Conservation (phyloP, 2,797 vertebrate species). For the Pangasius larnaudii region DNA sequence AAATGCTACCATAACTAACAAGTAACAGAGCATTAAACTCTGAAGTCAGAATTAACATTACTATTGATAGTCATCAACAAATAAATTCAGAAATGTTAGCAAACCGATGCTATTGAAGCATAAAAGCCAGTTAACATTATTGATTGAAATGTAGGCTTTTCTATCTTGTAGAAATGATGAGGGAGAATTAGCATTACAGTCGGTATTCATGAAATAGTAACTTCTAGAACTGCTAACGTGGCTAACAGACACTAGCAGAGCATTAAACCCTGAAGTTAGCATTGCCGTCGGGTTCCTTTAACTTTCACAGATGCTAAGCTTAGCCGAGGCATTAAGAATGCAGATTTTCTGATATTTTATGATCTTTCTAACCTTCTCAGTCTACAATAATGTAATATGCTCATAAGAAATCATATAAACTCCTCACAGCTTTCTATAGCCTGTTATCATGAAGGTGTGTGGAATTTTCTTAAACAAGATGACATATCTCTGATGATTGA, state of each 20-base stretch:
- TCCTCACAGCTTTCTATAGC: conserved; percentile 38
- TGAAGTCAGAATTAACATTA: neutral
- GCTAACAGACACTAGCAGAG: neutral
- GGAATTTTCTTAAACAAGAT: conserved; percentile 86
- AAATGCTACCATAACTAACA: neutral
- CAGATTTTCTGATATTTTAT: neutral
- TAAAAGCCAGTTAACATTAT: neutral
- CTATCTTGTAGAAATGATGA: neutral
- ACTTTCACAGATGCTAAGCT: neutral
- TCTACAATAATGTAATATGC: conserved; percentile 34
- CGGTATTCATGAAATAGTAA: neutral
- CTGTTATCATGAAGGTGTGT: conserved; percentile 59
- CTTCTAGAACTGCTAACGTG: neutral
- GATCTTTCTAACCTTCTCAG: conserved; percentile 52
- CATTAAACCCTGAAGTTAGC: neutral
- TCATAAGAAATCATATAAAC: neutral
- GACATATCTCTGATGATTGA: conserved; percentile 79
- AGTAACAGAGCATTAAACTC: neutral
- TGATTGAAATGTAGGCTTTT: neutral
- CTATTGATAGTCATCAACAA: neutral
- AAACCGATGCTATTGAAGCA: neutral
- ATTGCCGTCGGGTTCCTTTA: neutral
- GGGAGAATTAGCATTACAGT: neutral
- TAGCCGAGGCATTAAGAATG: conserved; percentile 1
- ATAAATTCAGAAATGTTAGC: neutral